Conservation (phyloP, 2,888 invertebrate genomes). For the Neuroscelio doddi region DNA sequence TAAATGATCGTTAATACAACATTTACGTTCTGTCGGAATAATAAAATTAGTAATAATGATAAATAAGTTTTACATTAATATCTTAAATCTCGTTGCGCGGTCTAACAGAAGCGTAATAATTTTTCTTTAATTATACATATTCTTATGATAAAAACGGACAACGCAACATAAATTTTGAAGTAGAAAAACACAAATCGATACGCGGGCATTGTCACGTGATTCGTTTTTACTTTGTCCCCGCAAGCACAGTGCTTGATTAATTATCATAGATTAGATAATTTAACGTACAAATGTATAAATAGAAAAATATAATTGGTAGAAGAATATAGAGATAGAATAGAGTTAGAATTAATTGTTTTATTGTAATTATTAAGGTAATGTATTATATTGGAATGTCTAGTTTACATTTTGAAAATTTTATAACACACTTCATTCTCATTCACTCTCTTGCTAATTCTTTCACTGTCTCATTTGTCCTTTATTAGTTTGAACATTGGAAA, state of each 20-base stretch:
- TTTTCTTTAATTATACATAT: too few species aligned
- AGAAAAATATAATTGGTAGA: slow-evolving; percentile 72
- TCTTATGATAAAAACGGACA: slow-evolving; percentile 19
- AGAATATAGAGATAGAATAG: slow-evolving; percentile 71
- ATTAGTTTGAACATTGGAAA: slow-evolving; percentile 4
- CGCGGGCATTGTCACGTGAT: slow-evolving; percentile 32
- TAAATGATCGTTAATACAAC: too few species aligned
- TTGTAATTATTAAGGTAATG: slow-evolving; percentile 57
- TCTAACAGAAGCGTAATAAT: too few species aligned
- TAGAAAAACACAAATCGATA: slow-evolving; percentile 38
- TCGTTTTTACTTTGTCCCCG: slow-evolving; percentile 44
- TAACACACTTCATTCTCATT: slow-evolving; percentile 26
- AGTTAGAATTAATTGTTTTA: slow-evolving; percentile 68
- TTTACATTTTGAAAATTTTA: slow-evolving; percentile 52
- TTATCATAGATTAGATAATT: slow-evolving; percentile 67
- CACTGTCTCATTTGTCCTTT: slow-evolving; percentile 15
- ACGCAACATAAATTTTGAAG: slow-evolving; percentile 48
- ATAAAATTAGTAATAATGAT: too few species aligned
- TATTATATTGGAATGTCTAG: slow-evolving; percentile 57
- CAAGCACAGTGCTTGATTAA: slow-evolving; percentile 62
- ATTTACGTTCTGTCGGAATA: too few species aligned
- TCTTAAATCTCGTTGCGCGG: too few species aligned
- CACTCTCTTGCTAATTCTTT: slow-evolving; percentile 9
- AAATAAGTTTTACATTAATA: too few species aligned
- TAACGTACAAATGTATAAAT: slow-evolving; percentile 71